Evolutionary conservation across 2,113 vertebrate genomes (phyloP).

Genomic region (Chloebia gouldiae): DNA sequence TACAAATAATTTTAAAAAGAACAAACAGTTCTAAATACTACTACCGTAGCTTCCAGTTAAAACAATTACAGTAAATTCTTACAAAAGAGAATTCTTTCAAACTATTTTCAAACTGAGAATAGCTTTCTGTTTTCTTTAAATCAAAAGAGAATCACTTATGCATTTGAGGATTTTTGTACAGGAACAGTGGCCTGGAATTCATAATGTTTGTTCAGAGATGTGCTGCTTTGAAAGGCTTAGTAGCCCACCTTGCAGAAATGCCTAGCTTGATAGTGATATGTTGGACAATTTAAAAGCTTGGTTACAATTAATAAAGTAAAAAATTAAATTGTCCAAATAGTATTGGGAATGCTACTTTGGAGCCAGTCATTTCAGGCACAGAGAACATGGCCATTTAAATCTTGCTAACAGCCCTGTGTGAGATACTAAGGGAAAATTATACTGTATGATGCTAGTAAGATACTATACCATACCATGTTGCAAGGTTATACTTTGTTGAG

Average conservation of each 20-base stretch:
- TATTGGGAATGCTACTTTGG: background rate
- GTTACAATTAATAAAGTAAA: background rate
- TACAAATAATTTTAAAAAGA: background rate
- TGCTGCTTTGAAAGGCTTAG: background rate
- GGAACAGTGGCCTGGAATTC: background rate
- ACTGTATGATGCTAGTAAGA: background rate
- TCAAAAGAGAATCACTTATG: slow-evolving; percentile 27
- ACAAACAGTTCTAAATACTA: background rate
- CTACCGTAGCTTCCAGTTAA: background rate
- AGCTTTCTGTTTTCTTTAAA: slow-evolving; percentile 31
- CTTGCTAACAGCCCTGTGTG: background rate
- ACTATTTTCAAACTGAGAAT: background rate
- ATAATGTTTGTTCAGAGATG: background rate
- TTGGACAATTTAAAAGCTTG: background rate
- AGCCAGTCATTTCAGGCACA: background rate
- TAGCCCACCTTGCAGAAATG: background rate
- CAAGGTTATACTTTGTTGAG: background rate
- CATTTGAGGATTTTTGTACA: background rate
- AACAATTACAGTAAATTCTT: slow-evolving; percentile 19
- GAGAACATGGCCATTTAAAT: background rate
- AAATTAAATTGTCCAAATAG: background rate
- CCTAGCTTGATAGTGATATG: background rate
- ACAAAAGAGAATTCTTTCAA: background rate
- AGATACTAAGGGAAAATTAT: background rate
- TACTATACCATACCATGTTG: background rate